Conservation (phyloP, 2,113 vertebrate species). For the Callospermophilus lateralis region DNA sequence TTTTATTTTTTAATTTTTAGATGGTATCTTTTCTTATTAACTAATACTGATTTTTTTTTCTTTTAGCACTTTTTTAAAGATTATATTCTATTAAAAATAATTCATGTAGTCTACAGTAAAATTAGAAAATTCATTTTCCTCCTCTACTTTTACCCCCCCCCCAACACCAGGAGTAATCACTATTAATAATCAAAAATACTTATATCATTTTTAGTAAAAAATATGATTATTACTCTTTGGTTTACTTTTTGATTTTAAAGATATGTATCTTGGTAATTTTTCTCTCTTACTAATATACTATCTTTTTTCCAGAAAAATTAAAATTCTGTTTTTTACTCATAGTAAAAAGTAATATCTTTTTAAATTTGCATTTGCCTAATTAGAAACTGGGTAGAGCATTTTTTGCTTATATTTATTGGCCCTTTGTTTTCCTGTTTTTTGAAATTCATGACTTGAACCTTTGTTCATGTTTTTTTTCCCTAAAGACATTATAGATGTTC, state of each 20-base stretch:
- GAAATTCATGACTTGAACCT: not conserved
- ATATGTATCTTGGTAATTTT: conserved; percentile 29
- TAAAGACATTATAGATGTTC: not conserved
- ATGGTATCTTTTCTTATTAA: not conserved
- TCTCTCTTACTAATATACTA: not conserved
- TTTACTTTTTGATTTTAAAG: conserved; percentile 27
- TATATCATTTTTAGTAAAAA: conserved; percentile 15
- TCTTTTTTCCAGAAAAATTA: not conserved
- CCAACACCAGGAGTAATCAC: not conserved
- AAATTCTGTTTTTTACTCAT: conserved; percentile 25
- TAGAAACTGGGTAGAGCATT: not conserved
- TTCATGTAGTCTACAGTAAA: not conserved
- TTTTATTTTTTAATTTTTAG: not conserved
- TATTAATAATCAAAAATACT: conserved; percentile 15
- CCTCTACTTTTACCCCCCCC: not conserved
- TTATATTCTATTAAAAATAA: not conserved
- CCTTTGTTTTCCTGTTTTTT: conserved; percentile 14
- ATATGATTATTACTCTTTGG: not conserved
- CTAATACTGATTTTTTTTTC: conserved; percentile 18
- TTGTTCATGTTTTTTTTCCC: conserved; percentile 8
- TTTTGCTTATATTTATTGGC: not conserved
- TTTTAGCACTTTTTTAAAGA: not conserved
- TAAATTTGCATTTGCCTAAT: conserved; percentile 31
- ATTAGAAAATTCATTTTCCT: not conserved
- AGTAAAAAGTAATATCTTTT: conserved; percentile 39